Base-by-base conservation (phyloP, 2,888 invertebrate species). In the Dione vanillae region DNA sequence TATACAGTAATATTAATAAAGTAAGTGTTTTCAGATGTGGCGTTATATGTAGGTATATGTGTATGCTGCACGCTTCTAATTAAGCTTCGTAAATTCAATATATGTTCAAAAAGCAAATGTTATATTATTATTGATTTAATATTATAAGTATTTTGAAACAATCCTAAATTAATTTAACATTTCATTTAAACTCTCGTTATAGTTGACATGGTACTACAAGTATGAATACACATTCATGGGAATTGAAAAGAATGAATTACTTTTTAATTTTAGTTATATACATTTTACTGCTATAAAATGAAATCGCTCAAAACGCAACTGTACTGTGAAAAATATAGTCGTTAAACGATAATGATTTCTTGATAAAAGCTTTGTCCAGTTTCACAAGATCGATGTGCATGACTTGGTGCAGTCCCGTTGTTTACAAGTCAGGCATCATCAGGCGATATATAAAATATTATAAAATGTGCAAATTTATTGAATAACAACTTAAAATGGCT, bases 341-440 rank as follows among this genome's bases (percentile, higher is more conserved):
- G 40, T 68, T 52, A 52, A 68, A 51, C 59, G 41, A 51, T 67
- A 67, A 49, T 41, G 27, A 49, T 64, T 64, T 64, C 37, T 64
- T 64, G n/a, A 64, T 61, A 27, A 51, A 47, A 20, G 40, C 64
- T 51, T 64, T 51, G 40, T 67, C 43, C n/a, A 59, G 58, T 40
- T 67, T 61, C 59, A 51, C 27, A 59, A 59, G 37, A 43, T 61
- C 67, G 67, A 59, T 16, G 61, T 68, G 61, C 61, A 62, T 68
- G 58, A 43, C 52, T 61, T 43, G 51, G 52, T 61, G 61, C 52
- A n/a, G 67, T 68, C 56, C 67, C 67, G 67, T 58, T 67, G 67
- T 27, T 64, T 49, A 64, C 40, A 40, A 61, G 51, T 68, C 51
- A 61, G 61, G 67, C 67, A 62, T 52, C 59, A 43, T n/a, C n/a